Evolutionary conservation across 2,888 invertebrate genomes (phyloP).

Genomic region (Dendrolimus houi): DNA sequence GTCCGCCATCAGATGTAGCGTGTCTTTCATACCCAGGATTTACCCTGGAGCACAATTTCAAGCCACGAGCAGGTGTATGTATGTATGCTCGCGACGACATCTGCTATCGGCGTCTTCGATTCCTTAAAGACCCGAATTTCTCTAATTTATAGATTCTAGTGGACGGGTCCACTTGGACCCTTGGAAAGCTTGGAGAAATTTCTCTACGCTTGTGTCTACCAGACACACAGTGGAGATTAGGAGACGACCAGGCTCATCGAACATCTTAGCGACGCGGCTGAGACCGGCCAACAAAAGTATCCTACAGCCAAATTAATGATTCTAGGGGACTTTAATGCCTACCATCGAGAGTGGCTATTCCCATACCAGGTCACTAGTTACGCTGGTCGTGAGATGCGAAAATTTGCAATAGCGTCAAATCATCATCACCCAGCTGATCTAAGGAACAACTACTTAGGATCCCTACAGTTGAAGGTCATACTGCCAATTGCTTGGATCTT

Average conservation of each 20-base stretch:
- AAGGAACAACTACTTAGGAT: not conserved
- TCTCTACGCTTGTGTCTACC: not conserved
- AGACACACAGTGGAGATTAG: not conserved
- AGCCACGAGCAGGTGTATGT: not conserved
- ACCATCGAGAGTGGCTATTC: constrained; percentile 9
- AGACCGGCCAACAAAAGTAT: not conserved
- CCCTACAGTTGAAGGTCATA: constrained; percentile 2
- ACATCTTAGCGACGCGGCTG: not conserved
- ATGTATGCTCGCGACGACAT: not conserved
- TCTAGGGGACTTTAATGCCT: not conserved
- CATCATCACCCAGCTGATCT: constrained; percentile 4
- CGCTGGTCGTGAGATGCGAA: constrained; percentile 9
- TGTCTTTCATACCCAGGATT: constrained; percentile 4
- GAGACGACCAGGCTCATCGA: not conserved
- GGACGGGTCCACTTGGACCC: no score
- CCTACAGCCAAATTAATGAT: not conserved
- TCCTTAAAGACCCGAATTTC: not conserved
- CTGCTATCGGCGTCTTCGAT: not conserved
- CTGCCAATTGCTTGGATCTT: constrained; percentile 14
- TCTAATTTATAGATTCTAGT: not conserved
- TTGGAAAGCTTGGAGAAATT: not conserved
- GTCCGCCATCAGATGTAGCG: not conserved
- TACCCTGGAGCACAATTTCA: not conserved
- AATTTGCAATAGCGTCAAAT: constrained; percentile 2
- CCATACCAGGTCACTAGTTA: constrained; percentile 11